Conservation (phyloP, 2,888 invertebrate species). For the Tupiocoris notatus region DNA sequence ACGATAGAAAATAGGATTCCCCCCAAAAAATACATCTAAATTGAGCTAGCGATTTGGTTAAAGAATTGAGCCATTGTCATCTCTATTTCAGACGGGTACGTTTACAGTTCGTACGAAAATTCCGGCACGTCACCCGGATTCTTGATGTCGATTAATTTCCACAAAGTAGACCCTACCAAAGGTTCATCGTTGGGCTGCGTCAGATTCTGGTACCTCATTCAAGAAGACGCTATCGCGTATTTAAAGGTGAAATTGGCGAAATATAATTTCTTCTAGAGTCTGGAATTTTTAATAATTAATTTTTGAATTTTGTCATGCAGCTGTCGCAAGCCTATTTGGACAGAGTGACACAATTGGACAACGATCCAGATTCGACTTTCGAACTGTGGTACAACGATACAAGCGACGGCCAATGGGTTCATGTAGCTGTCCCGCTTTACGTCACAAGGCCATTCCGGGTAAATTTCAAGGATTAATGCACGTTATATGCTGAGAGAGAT, state of each 20-base stretch:
- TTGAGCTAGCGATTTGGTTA: too few species aligned
- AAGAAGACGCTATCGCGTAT: constrained; percentile 46
- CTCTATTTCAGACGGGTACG: constrained; percentile 49
- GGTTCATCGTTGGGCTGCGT: constrained; percentile 49
- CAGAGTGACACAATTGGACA: constrained; percentile 48
- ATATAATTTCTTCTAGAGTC: background rate
- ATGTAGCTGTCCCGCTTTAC: constrained; percentile 50
- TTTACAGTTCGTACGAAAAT: constrained; percentile 48
- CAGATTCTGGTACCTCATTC: constrained; percentile 49
- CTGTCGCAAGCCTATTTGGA: constrained; percentile 50
- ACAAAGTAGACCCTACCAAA: constrained; percentile 43
- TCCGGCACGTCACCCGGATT: constrained; percentile 48
- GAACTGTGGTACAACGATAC: constrained; percentile 50
- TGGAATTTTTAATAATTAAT: background rate
- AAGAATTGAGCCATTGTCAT: too few species aligned
- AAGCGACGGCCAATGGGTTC: constrained; percentile 47
- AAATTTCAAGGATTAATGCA: constrained; percentile 2
- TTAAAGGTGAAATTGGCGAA: constrained; percentile 40
- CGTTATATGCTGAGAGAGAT: too few species aligned
- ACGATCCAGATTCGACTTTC: constrained; percentile 48
- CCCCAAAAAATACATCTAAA: too few species aligned
- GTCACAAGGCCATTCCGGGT: constrained; percentile 51
- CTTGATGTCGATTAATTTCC: constrained; percentile 50
- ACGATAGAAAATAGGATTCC: too few species aligned
- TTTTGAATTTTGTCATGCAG: constrained; percentile 40